A percentile compares a stretch with the other conserved stretches of the same genome.
phyloP scores from a whole-genome alignment of 1,140 invertebrate genomes.

The Globodera ellingtonae region DNA sequence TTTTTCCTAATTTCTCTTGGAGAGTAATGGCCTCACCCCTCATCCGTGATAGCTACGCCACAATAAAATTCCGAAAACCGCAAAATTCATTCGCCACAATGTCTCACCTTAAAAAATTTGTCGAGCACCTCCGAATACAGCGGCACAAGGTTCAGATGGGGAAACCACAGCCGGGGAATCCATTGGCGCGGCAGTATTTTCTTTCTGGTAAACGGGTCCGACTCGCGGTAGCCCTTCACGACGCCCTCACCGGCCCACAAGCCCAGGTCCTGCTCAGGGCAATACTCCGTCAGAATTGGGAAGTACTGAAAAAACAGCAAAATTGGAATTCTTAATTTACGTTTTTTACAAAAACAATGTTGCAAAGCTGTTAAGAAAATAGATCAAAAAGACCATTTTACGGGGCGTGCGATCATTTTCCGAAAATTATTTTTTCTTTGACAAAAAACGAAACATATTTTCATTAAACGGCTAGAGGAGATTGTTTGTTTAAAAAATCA shows the following conservation, averaged over 20 bases:
- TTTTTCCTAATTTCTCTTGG: too few species aligned
- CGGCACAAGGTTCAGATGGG: conserved; percentile 76
- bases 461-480: neutral
- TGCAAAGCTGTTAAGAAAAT: neutral
- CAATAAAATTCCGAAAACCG: too few species aligned
- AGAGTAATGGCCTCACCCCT: too few species aligned
- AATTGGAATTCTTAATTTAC: conserved; percentile 3
- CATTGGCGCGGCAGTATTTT: conserved; percentile 62
- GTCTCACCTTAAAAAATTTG: conserved; percentile 69
- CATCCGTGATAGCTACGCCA: too few species aligned
- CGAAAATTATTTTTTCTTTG: neutral
- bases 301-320: conserved; percentile 42
- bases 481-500: conserved; percentile 26
- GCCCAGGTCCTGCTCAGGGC: conserved; percentile 79
- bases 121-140: conserved; percentile 91
- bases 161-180: conserved; percentile 83
- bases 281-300: conserved; percentile 77
- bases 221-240: conserved; percentile 81
- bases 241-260: conserved; percentile 96
- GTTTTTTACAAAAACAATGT: neutral
- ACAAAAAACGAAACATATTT: neutral
- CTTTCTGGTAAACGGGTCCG: conserved; percentile 65
- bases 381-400: too few species aligned
- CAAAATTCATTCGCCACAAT: too few species aligned
- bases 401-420: too few species aligned